phyloP scores from a whole-genome alignment of 2,113 vertebrate genomes.

The Solenodon paradoxus region DNA sequence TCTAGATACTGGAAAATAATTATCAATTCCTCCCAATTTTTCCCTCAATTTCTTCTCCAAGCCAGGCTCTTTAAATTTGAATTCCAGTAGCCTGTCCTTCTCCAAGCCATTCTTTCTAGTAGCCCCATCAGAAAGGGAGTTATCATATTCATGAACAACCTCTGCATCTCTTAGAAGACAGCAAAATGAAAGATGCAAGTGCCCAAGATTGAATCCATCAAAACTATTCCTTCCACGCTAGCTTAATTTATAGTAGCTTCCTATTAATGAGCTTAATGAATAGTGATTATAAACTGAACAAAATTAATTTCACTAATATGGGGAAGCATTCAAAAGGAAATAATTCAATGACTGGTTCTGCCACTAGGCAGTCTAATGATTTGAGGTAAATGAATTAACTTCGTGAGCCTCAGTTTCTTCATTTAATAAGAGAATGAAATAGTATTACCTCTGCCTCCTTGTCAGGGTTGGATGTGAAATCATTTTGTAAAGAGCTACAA shows the following conservation, averaged over 20 bases:
- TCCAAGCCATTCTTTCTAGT: background rate
- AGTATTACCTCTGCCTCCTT: background rate
- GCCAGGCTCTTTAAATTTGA: background rate
- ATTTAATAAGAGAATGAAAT: background rate
- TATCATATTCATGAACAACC: background rate
- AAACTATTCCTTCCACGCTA: background rate
- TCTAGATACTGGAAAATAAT: background rate
- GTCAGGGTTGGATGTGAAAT: background rate
- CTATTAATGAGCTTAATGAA: background rate
- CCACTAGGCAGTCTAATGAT: background rate
- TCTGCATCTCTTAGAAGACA: background rate
- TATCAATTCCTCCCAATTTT: background rate
- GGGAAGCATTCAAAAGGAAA: background rate
- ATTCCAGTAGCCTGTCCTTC: background rate
- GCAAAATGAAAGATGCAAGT: constrained; percentile 8
- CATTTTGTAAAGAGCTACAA: background rate
- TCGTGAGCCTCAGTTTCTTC: background rate
- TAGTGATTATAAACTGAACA: background rate
- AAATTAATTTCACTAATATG: constrained; percentile 53
- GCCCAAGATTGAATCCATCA: constrained; percentile 6
- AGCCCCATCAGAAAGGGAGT: background rate
- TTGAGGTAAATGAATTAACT: background rate
- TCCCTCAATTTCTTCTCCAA: background rate
- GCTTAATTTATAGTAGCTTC: background rate
- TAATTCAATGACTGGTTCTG: background rate